Base-by-base conservation (phyloP, 2,888 invertebrate species). In the Aspidapion aeneum region DNA sequence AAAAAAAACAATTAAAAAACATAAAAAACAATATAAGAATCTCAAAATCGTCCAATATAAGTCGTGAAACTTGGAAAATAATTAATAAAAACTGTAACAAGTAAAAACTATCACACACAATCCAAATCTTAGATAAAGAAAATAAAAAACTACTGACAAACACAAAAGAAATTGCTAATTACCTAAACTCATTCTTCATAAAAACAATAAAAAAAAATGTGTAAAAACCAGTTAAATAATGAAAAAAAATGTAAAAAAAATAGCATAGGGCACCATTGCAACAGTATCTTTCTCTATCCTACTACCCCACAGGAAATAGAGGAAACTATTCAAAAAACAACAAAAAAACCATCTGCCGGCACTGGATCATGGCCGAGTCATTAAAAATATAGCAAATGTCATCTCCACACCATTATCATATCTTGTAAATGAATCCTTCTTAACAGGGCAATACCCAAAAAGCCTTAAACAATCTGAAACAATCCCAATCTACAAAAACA, bases 401-500 rank as follows among this genome's bases (percentile, higher is more conserved):
- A 35, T 35, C 35, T 35, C 35, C n/a, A n/a, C n/a, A n/a, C n/a
- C 35, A 3, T 35, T 35, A 12, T 35, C 35, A 35, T 35, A 35
- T 35, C 35, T 35, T 35, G 35, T 35, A 3, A 35, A 35, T 12
- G 35, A 3, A 35, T 35, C 35, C 12, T 35, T 7, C 12, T 35
- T 12, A 3, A 35, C 35, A 35, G 35, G 35, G 12, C 35, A 35
- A 35, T 35, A 35, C 35, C 35, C 35, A 57, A 9, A 57, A 35
- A 57, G 16, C 35, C 18, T 9, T n/a, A 57, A 57, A 48, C 16
- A 48, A 3, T 57, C 48, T 2, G 18, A 57, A 16, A 18, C 18
- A 16, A 48, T 18, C 18, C 48, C 57, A 3, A 2, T 57, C 7
- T 35, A 35, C 57, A 57, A 57, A 35, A 57, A 57, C 18, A 57